Evolutionary conservation across 2,113 vertebrate genomes (phyloP).

Genomic region (Ageneiosus marmoratus): DNA sequence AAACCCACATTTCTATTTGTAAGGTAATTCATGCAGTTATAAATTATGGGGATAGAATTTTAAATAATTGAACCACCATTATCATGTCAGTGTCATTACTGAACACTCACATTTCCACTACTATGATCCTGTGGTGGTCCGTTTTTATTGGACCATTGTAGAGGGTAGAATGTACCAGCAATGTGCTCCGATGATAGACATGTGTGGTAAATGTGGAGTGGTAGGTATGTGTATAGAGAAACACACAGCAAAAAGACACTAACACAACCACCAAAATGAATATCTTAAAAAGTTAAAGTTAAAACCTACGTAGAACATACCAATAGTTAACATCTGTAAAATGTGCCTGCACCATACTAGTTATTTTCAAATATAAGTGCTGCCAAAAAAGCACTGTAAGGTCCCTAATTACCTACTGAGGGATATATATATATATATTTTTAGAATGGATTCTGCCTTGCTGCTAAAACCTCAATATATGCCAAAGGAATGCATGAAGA

Average conservation of each 20-base stretch:
- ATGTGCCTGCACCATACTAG: not conserved
- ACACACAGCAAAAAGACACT: not conserved
- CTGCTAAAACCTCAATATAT: not conserved
- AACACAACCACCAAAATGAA: not conserved
- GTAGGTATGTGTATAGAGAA: not conserved
- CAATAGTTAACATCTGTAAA: not conserved
- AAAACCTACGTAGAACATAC: not conserved
- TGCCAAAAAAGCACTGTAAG: not conserved
- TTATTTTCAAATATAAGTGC: not conserved
- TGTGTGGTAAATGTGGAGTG: not conserved
- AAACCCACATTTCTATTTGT: not conserved
- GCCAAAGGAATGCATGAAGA: constrained; percentile 11
- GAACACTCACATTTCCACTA: not conserved
- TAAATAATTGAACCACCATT: not conserved
- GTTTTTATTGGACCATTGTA: not conserved
- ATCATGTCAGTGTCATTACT: not conserved
- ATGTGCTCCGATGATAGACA: not conserved
- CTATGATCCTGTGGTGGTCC: not conserved
- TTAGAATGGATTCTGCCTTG: constrained; percentile 1
- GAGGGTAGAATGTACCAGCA: not conserved
- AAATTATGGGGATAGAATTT: not conserved
- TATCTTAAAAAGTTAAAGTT: no score
- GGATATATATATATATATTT: no score
- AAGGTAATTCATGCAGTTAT: not conserved
- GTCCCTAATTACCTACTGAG: not conserved